Base-by-base conservation (phyloP, 2,113 vertebrate species). In the Amphilophus citrinellus region DNA sequence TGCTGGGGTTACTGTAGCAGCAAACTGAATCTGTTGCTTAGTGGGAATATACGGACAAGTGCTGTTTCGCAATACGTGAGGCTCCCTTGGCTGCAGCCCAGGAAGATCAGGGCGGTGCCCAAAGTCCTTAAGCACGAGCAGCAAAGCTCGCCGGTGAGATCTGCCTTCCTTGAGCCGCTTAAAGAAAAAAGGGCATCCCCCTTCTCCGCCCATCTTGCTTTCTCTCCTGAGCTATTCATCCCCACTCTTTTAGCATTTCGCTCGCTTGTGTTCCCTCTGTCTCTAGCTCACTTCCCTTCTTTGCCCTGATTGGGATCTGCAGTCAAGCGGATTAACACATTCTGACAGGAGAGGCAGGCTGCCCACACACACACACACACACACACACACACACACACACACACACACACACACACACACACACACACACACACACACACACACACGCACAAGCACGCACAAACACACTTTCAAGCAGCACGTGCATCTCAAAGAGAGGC, bases 241-340 rank as follows among this genome's bases (percentile, higher is more conserved):
- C 22, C 17, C 75, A 37, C 88, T 90, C 88, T 88, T 81, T 85
- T 76, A 87, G 76, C 65, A 22, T 83, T 73, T 81, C 82, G 17
- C 76, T 80, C 57, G 80, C 88, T 91, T 73, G 79, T 79, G 82
- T 77, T 86, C 79, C 80, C 77, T 88, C 86, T 73, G 77, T 89
- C 87, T 87, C 85, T 86, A 66, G 39, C 91, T 83, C 88, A 87
- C 90, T 87, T 89, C 76, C 86, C 91, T 92, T 83, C 89, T 80
- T 90, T 80, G 87, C 89, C 91, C 92, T 94, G 95, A 96, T 95
- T 95, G 95, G 95, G 93, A 95, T 95, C 93, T 95, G 95, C 93
- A 96, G 93, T 93, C 94, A 91, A 95, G 95, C 94, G 86, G 94
- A 96, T 96, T 96, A 96, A 96, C 94, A 93, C 91, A 87, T 92